Base-by-base conservation (phyloP, 2,888 invertebrate species). In the Aromia moschata region DNA sequence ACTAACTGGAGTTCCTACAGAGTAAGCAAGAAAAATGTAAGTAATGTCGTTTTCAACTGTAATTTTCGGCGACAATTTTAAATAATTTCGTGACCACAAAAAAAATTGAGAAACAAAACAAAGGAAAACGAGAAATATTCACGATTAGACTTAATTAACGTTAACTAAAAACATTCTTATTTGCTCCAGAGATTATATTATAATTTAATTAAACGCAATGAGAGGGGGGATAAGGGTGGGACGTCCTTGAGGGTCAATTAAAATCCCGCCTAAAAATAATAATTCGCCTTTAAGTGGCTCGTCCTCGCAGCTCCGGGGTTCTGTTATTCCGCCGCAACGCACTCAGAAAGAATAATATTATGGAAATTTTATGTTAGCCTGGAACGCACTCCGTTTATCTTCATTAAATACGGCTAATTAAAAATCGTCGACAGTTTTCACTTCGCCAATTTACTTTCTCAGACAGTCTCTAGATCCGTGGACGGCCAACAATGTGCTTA, bases 391-490 rank as follows among this genome's bases (percentile, higher is more conserved):
- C 30, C 16, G 31, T 31, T 46, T 44, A 40, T 55, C 55, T 58
- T 55, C 47, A 61, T 58, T 62, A 62, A 55, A 51, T 56, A 44
- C 46, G 43, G 25, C 53, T 36, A 46, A 52, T 52, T 52, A 52
- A 41, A 31, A 31, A 25, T 12, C 38, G 30, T 41, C 30, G 52
- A 52, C 40, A 41, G 17, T 30, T 40, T 31, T 31, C 11, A 2
- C 25, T 40, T 16, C n/a, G 4, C 18, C 31, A 7, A 3, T 3
- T 5, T 25, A 5, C 25, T 3, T 7, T 25, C 7, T 25, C 25
- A 7, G 7, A 25, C 25, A 3, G 7, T 25, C 25, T 3, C 4
- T 7, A 25, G 15, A 49, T 40, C 17, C 40, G 16, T 17, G 17
- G 10, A 16, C 18, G 15, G 20, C 15, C 49, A 40, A 40, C 49